Conservation (phyloP, 92 coral and sea anemone genomes). For the Phenganax marumi region DNA sequence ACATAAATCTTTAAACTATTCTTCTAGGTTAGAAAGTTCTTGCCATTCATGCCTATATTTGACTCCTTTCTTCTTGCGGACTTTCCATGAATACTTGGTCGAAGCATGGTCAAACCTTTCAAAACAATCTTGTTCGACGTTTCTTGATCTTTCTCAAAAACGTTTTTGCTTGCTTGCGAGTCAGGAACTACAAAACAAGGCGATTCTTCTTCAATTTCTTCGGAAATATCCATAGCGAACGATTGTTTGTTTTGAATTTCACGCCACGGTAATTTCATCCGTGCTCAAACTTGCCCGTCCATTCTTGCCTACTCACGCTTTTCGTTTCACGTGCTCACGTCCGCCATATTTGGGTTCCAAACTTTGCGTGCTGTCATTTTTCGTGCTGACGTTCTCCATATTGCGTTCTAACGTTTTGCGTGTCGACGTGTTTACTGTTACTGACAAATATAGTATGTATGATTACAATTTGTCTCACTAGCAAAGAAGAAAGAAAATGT, state of each 20-base stretch:
- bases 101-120: conserved; percentile 7
- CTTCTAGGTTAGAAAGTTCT: background rate
- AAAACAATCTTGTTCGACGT: background rate
- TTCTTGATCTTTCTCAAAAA: conserved; percentile 17
- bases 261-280: background rate
- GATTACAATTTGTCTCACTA: no score
- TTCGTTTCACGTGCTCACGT: background rate
- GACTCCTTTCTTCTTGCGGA: no score
- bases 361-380: background rate
- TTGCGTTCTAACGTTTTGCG: background rate
- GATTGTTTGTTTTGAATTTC: background rate
- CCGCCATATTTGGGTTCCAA: background rate
- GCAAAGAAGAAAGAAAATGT: background rate
- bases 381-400: background rate
- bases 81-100: background rate
- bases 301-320: conserved; percentile 1
- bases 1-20: background rate
- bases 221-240: conserved; percentile 64
- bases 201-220: conserved; percentile 65
- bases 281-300: background rate
- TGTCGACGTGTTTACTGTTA: no score
- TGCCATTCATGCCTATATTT: background rate
- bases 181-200: conserved; percentile 82
- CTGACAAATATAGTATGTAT: no score
- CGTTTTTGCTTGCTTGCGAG: conserved; percentile 65